Evolutionary conservation across 1,140 invertebrate genomes (phyloP), one percentile per base, ranked within the genome.

Genomic region (Ganaspis sp.): DNA sequence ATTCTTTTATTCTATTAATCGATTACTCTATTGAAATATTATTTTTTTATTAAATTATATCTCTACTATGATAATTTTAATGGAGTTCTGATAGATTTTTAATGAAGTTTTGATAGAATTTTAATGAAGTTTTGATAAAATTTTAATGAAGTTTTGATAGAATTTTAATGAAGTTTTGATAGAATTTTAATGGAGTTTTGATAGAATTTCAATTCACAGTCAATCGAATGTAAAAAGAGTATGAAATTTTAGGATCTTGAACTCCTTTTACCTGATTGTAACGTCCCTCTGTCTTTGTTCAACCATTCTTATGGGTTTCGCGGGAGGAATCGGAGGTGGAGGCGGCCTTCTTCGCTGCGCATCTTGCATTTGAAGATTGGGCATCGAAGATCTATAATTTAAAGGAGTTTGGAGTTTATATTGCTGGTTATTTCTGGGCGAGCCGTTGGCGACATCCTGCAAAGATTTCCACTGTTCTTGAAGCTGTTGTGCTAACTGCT

Each of bases 321-420:
- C 84, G 0, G 92, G 92, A 8, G 92, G 92, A 76, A 92, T 91
- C 0, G 92, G 92, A 1, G 92, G 92, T 4, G 92, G 92, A 4
- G 91, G 90, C 12, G 87, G 88, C 84, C 86, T 84, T 80, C 87
- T 84, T 81, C 87, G 86, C 73, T 87, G 87, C 12, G 71, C 82
- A 15, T 89, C 88, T 74, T 92, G 92, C 29, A 90, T 87, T 77
- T 93, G 93, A 42, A 95, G 87, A 87, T 95, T 94, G 0, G 94
- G 94, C 94, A 95, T 94, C 0, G 94, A 95, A 40, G 94, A 93
- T 72, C 94, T 91, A 76, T 94, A 94, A 84, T 93, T 93, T 5
- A 91, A 84, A 12, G 84, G 84, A 1, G 70, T 77, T 80, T 29
- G 58, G 8, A 64, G 58, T n/a, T 89, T 86, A 74, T 84, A 88